phyloP scores from a whole-genome alignment of 2,888 invertebrate species.

The Cylindroiulus punctatus region DNA sequence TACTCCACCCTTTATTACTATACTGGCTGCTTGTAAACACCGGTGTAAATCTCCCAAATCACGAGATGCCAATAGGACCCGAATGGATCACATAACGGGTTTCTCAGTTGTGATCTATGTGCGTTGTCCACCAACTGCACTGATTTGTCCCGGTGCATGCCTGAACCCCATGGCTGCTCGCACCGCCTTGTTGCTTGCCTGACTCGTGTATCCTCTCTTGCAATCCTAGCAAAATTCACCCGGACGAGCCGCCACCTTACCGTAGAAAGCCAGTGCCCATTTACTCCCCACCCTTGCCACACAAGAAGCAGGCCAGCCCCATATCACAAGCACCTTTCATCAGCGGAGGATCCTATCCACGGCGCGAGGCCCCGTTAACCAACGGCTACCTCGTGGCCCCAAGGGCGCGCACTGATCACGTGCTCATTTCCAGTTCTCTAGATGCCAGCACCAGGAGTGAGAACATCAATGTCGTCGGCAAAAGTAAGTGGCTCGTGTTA shows the following conservation, averaged over 20 bases:
- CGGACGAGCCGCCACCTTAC: neutral
- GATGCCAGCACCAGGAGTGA: neutral
- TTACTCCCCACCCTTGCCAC: neutral
- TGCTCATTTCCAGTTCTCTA: slow-evolving; percentile 1
- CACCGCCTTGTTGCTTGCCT: neutral
- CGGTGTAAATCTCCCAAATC: no score
- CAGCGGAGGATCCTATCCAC: neutral
- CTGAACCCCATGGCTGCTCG: neutral
- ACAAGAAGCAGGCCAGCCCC: neutral
- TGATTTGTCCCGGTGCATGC: neutral
- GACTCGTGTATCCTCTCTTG: neutral
- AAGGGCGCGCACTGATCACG: neutral
- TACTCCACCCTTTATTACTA: no score
- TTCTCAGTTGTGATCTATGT: no score
- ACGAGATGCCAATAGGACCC: no score
- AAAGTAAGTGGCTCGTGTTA: neutral
- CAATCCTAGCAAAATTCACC: neutral
- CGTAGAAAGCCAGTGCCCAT: slow-evolving; percentile 1
- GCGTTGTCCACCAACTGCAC: no score
- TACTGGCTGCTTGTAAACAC: no score
- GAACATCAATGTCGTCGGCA: slow-evolving; percentile 42
- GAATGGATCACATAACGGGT: no score
- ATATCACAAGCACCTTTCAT: slow-evolving; percentile 26
- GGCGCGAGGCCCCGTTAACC: neutral
- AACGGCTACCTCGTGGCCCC: slow-evolving; percentile 20